Evolutionary conservation across 2,888 invertebrate species (phyloP).

Genomic region (Syrista parreyssii): DNA sequence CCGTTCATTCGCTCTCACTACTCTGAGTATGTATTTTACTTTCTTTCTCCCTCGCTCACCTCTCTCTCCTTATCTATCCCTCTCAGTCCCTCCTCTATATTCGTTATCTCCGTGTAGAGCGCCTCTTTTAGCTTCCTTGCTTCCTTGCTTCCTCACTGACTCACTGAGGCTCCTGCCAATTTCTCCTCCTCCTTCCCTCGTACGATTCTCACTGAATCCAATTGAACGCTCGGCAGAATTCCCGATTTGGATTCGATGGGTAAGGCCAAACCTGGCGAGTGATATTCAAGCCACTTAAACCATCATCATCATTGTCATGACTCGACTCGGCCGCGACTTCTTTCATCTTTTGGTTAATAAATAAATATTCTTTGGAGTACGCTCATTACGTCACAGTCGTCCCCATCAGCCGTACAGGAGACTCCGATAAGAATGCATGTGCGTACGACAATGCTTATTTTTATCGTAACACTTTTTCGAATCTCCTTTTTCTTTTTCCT

Average conservation of each 20-base stretch:
- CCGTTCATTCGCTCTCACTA: constrained; percentile 35
- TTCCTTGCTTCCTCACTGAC: background rate
- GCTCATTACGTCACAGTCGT: background rate
- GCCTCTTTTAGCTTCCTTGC: background rate
- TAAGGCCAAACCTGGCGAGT: constrained; percentile 22
- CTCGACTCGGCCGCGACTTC: background rate
- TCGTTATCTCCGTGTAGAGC: background rate
- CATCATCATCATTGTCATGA: background rate
- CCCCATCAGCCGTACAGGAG: background rate
- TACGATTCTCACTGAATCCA: constrained; percentile 2
- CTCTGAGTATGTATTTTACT: background rate
- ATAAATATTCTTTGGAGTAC: background rate
- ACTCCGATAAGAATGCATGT: background rate
- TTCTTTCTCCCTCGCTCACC: background rate
- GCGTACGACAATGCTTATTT: constrained; percentile 6
- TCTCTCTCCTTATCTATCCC: background rate
- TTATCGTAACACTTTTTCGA: background rate
- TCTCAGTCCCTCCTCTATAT: background rate
- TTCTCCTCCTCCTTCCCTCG: background rate
- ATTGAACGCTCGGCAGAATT: constrained; percentile 16
- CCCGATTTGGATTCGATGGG: constrained; percentile 18
- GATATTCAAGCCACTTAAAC: constrained; percentile 17
- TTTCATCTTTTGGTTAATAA: background rate
- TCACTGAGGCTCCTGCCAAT: background rate
- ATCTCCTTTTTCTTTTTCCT: background rate